These are phyloP conservation scores for Corapipo altera DNA, from an alignment of 2,113 vertebrate species.

Conservation along the genomic window DNA sequence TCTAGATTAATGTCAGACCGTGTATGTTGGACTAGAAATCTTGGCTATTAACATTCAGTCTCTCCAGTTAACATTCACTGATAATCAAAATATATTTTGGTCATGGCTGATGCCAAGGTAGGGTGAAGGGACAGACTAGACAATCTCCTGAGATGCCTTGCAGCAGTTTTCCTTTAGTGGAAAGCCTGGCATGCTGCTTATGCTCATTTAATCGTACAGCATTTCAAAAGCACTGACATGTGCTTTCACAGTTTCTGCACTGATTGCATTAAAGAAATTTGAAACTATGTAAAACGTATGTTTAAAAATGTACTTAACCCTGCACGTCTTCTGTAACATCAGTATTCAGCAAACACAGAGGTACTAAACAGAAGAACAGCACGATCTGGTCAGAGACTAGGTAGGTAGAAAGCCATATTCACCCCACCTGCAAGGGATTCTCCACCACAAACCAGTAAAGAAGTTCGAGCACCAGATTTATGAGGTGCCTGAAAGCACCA, in stretches of 20 bases:
- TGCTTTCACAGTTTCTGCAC: not conserved
- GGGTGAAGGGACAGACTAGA: not conserved
- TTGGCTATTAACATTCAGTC: not conserved
- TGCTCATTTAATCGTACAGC: not conserved
- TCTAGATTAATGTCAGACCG: not conserved
- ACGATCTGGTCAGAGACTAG: not conserved
- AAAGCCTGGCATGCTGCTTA: not conserved
- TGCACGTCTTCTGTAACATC: not conserved
- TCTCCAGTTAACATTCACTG: not conserved
- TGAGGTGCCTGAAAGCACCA: not conserved
- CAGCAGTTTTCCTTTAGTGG: not conserved
- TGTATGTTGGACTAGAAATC: not conserved
- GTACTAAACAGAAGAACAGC: not conserved
- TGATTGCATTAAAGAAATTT: not conserved
- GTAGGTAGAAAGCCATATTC: not conserved
- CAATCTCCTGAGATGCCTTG: not conserved
- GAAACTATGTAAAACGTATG: not conserved
- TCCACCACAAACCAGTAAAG: not conserved
- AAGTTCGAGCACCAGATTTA: not conserved
- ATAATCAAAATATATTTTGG: conserved; percentile 1
- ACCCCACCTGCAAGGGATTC: not conserved
- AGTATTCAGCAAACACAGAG: not conserved
- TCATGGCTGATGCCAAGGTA: not conserved
- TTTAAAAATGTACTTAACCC: not conserved
- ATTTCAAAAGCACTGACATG: not conserved